Base-by-base conservation (phyloP, 2,797 vertebrate species). In the Peromyscus melanophrys region DNA sequence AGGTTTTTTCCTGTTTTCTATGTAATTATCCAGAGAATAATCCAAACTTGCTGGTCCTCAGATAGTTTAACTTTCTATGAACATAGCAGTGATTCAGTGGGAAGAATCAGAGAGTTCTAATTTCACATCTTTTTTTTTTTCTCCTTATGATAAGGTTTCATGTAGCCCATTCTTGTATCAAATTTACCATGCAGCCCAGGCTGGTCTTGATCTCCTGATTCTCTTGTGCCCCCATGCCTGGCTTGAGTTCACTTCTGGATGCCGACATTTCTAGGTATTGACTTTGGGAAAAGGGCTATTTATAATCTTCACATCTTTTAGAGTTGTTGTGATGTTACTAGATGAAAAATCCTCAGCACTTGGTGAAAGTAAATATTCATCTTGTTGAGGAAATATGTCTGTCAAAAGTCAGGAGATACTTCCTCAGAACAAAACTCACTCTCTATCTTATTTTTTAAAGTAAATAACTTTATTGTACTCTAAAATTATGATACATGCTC, bases 21-120 rank as follows among this genome's bases (percentile, higher is more conserved):
- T 94, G 37, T 78, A 69, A 34, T 34, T 34, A 80, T 63, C 34
- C 25, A 81, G 82, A 90, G 29, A 94, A 69, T 57, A 95, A 96
- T 90, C 34, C 77, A 92, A 92, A 14, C 10, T 73, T 94, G 23
- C 46, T 46, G 81, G 65, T 86, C 92, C 67, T 73, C 27, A 92
- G 16, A 55, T 71, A 89, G 11, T 88, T 80, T 90, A 88, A 84
- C 29, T 89, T 57, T 84, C 6, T 23, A 31, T 65, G 80, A 34
- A 88, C 8, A 29, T 25, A 95, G 25, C 27, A 71, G 25, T 87
- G 40, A 43, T 75, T 94, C 77, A 84, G 4, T 76, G 85, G 65
- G 69, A 92, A 90, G 69, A 63, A 71, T 49, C 37, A 63, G 52
- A 78, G n/a, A 85, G 29, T 13, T 76, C 23, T 67, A 49, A 87